A percentile compares a stretch with the other conserved stretches of the same genome.
Conservation (phyloP, 2,797 vertebrate species). For the Semotilus atromaculatus region DNA sequence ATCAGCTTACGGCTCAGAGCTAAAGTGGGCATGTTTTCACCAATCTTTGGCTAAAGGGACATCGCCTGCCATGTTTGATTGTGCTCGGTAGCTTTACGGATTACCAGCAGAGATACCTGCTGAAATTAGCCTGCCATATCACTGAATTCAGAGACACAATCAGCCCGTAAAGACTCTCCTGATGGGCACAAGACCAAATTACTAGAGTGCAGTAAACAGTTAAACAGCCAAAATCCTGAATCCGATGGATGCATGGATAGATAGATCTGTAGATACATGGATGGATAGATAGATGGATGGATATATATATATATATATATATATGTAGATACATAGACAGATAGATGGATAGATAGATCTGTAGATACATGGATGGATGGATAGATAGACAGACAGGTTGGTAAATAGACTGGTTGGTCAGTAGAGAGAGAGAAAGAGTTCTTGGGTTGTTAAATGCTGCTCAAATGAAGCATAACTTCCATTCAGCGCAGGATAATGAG, state of each 20-base stretch:
- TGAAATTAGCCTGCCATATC: background rate
- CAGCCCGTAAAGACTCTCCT: background rate
- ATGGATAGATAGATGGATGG: rapidly evolving
- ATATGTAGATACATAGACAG: rapidly evolving
- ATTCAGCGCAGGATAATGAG: constrained; percentile 62
- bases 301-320: background rate
- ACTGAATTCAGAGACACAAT: constrained; percentile 3
- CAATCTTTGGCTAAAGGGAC: background rate
- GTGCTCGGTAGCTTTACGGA: background rate
- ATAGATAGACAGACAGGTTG: background rate
- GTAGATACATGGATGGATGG: rapidly evolving
- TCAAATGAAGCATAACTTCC: background rate
- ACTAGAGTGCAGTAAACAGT: background rate
- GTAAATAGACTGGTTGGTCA: too few species aligned
- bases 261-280: background rate
- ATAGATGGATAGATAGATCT: rapidly evolving
- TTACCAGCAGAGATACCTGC: background rate
- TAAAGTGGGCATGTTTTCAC: constrained; percentile 10
- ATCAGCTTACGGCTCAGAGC: background rate
- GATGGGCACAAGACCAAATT: background rate
- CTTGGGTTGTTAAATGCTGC: background rate
- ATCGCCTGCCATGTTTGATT: background rate
- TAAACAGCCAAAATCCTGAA: constrained; percentile 5
- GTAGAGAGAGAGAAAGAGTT: background rate
- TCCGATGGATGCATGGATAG: background rate